Conservation (phyloP, 2,113 vertebrate genomes). For the Amazona guildingii region DNA sequence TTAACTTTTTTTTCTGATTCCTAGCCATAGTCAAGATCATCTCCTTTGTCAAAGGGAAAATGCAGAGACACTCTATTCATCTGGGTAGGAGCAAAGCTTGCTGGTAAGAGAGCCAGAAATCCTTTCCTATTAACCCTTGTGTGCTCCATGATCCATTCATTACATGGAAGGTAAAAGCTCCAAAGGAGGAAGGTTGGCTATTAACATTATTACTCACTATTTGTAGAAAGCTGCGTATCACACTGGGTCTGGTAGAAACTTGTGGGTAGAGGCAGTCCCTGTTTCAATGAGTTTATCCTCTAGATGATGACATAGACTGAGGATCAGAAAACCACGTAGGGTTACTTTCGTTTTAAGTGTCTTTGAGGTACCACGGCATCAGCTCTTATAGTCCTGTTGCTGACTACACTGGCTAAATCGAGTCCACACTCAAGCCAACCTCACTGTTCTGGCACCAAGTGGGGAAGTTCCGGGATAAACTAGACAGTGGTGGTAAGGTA, state of each 20-base stretch:
- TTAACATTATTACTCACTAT: neutral
- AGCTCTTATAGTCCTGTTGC: neutral
- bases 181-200: neutral
- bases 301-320: neutral
- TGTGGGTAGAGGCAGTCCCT: neutral
- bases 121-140: neutral
- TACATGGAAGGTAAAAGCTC: neutral
- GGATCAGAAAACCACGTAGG: rapidly evolving
- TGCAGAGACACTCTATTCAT: neutral
- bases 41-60: neutral
- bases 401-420: neutral
- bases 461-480: neutral
- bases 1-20: neutral
- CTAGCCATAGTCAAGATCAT: neutral
- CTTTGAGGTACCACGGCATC: neutral
- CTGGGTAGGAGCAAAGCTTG: neutral
- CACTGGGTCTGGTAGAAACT: neutral
- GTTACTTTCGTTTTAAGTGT: neutral
- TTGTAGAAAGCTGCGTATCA: neutral
- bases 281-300: neutral
- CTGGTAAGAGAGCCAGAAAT: neutral
- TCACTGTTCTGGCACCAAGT: neutral
- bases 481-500: neutral
- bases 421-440: neutral
- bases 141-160: neutral